Evolutionary conservation across 2,113 vertebrate genomes (phyloP), one percentile per base, ranked within the genome.

Genomic region (Phoenicopterus ruber): DNA sequence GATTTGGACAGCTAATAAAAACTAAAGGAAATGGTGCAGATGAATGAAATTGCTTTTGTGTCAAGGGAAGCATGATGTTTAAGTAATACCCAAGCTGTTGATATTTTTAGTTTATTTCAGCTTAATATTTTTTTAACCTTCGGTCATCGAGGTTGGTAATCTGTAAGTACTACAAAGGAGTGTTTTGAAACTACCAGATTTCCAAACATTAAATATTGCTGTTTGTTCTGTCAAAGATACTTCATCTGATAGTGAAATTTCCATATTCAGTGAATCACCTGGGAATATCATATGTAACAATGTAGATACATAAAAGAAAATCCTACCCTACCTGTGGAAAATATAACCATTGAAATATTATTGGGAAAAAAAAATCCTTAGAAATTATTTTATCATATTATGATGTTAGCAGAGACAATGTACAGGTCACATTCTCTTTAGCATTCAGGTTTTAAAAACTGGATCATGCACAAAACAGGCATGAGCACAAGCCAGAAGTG

Each of bases 101-200:
- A 67, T 95, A 79, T 82, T 82, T 92, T 96, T 85, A 52, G 40
- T 79, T 91, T 93, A n/a, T 55, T 89, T 86, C 52, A 66, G n/a
- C 58, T 82, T 44, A 72, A 17, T 65, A 44, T 67, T 71, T n/a
- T 90, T 94, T 92, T 34, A 78, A 58, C 86, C 20, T 9, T 47
- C 32, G 17, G 19, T 44, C 70, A 55, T 50, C 2, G 2, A 78
- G 19, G 25, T 29, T 78, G n/a, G 26, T 54, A 32, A 54, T 58
- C 54, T 52, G 17, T 59, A 66, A 86, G 40, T 67, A 62, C 14
- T 71, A 65, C 31, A 80, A 80, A 65, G 26, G 52, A 32, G 7
- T 3, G 21, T 89, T 87, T 82, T 29, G 3, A 57, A 90, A 70
- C 9, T 38, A 20, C 20, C 28, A 66, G 26, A 44, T 69, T 91